Percentiles rank a stretch among this genome's conserved stretches.
phyloP scores from a whole-genome alignment of 2,113 vertebrate species.

The human region DNA sequence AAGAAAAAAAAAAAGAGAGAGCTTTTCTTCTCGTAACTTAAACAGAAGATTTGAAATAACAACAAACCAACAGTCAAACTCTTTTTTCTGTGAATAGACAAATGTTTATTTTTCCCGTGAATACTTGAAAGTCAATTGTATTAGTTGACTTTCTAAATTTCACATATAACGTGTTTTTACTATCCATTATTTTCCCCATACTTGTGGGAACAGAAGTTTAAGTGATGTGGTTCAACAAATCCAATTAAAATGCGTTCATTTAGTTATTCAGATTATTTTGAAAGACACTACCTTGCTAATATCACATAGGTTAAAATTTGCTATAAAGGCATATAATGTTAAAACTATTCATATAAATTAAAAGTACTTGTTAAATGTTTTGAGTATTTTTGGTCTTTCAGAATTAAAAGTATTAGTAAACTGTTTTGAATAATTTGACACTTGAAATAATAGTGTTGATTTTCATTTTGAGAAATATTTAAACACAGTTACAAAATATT shows the following conservation, averaged over 20 bases:
- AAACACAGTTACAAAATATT: constrained; percentile 38
- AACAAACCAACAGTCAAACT: neutral
- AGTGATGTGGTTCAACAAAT: constrained; percentile 11
- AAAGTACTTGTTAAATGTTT: neutral
- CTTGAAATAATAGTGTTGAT: constrained; percentile 47
- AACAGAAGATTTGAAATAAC: constrained; percentile 23
- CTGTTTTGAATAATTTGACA: constrained; percentile 11
- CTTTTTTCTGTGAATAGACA: neutral
- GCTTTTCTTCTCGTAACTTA: neutral
- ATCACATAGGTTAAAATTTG: constrained; percentile 15
- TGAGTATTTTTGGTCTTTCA: neutral
- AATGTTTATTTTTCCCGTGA: neutral
- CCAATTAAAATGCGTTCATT: neutral
- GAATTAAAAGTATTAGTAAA: constrained; percentile 33
- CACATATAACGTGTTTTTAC: neutral
- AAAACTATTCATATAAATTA: neutral
- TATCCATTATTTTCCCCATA: neutral
- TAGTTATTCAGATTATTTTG: constrained; percentile 44
- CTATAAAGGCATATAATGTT: neutral
- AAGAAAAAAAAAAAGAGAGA: too few species aligned
- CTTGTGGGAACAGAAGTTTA: neutral
- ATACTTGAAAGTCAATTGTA: neutral
- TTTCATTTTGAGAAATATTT: constrained; percentile 52
- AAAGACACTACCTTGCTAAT: neutral
- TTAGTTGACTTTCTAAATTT: constrained; percentile 35